These are phyloP conservation scores for Strix uralensis DNA, from an alignment of 2,113 vertebrate genomes.

Conservation along the genomic window DNA sequence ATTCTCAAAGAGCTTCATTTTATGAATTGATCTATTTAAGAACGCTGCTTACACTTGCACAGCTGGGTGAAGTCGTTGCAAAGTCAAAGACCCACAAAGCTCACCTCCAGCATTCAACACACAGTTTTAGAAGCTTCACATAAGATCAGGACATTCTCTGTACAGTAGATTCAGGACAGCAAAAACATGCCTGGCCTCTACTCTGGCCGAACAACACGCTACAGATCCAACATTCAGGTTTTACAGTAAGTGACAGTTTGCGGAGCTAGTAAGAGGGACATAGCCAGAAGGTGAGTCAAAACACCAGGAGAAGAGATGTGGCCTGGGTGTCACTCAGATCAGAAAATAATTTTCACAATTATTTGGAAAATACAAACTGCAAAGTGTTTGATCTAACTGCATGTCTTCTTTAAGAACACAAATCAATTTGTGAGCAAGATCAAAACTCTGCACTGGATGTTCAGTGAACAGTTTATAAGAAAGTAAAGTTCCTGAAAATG, in stretches of 20 bases:
- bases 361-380: neutral
- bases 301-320: neutral
- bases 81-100: neutral
- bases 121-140: neutral
- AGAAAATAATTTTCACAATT: neutral
- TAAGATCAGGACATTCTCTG: neutral
- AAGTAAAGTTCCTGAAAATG: neutral
- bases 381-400: neutral
- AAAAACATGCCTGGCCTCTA: neutral
- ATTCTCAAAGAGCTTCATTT: neutral
- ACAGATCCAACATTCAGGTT: neutral
- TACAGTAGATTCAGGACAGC: neutral
- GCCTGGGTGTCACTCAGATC: neutral
- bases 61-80: neutral
- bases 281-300: neutral
- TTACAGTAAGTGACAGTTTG: neutral
- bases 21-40: neutral
- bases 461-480: neutral
- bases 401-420: neutral
- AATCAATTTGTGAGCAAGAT: neutral
- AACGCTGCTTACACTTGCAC: neutral
- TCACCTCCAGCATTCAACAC: neutral
- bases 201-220: neutral
- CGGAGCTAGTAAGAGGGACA: neutral
- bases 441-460: neutral